Percentiles rank a stretch among this genome's conserved stretches.
phyloP scores from a whole-genome alignment of 2,113 vertebrate genomes.

The Panthera tigris region DNA sequence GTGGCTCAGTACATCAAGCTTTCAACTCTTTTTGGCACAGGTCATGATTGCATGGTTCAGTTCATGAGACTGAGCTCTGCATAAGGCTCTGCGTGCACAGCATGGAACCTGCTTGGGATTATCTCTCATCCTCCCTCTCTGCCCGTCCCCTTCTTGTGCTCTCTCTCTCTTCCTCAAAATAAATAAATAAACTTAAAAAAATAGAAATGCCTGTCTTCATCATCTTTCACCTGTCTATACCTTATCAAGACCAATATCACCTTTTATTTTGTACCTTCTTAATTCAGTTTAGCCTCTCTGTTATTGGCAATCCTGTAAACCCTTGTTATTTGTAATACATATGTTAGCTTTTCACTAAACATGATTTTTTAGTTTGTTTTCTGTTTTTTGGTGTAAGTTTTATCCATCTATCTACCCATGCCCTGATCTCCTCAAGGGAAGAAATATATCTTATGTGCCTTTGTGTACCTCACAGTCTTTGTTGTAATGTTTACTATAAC shows the following conservation, averaged over 20 bases:
- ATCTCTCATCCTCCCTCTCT: too few relatives aligned
- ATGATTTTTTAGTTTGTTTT: background rate
- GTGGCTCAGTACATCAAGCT: too few relatives aligned
- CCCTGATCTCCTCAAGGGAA: background rate
- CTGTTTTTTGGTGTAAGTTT: background rate
- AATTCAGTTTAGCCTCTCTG: background rate
- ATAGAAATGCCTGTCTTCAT: background rate
- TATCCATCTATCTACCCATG: background rate
- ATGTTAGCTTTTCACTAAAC: background rate
- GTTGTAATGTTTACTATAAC: background rate
- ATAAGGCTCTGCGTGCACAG: too few relatives aligned
- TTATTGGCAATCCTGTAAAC: background rate
- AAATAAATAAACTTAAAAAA: too few relatives aligned
- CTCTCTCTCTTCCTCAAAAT: too few relatives aligned
- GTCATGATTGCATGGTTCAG: too few relatives aligned
- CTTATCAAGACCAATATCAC: background rate
- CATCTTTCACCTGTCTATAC: background rate
- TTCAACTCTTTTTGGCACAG: too few relatives aligned
- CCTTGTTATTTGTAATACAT: background rate
- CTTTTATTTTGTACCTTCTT: background rate
- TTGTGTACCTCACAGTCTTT: background rate
- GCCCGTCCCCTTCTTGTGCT: too few relatives aligned
- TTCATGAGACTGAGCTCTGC: too few relatives aligned
- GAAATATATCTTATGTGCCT: background rate
- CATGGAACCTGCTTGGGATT: too few relatives aligned